phyloP scores from a whole-genome alignment of 2,888 invertebrate species.

The Mythimna pallens region DNA sequence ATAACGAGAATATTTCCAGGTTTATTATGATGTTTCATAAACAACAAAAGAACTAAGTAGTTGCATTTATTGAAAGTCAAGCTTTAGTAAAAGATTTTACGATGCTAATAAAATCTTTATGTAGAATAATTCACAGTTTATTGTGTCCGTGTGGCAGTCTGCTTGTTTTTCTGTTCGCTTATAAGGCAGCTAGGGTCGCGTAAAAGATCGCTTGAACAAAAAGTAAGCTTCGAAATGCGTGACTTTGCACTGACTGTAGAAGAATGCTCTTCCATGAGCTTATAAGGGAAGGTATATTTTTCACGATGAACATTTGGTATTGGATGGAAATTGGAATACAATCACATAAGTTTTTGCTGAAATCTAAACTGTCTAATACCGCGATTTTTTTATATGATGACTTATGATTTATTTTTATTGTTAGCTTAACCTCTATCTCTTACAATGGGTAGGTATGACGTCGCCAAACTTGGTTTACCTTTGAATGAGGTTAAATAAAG shows the following conservation, averaged over 20 bases:
- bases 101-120: constrained; percentile 61
- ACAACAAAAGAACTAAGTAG: constrained; percentile 52
- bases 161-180: constrained; percentile 53
- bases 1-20: not conserved
- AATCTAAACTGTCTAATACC: not conserved
- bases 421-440: not conserved
- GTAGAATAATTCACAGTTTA: constrained; percentile 55
- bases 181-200: constrained; percentile 51
- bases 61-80: constrained; percentile 45
- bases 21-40: constrained; percentile 30
- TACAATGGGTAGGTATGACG: not conserved
- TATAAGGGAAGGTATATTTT: constrained; percentile 41
- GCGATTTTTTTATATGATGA: not conserved
- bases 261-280: constrained; percentile 38
- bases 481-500: constrained; percentile 8
- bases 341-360: constrained; percentile 15
- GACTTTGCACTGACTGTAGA: constrained; percentile 43
- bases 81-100: constrained; percentile 49
- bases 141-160: constrained; percentile 39
- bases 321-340: constrained; percentile 23
- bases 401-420: not conserved
- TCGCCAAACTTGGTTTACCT: not conserved
- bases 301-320: constrained; percentile 6
- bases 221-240: constrained; percentile 40
- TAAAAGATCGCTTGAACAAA: constrained; percentile 45